A percentile compares a stretch with the other conserved stretches of the same genome.
phyloP scores from a whole-genome alignment of 2,888 invertebrate genomes.

The Branchipolynoe longqiensis region DNA sequence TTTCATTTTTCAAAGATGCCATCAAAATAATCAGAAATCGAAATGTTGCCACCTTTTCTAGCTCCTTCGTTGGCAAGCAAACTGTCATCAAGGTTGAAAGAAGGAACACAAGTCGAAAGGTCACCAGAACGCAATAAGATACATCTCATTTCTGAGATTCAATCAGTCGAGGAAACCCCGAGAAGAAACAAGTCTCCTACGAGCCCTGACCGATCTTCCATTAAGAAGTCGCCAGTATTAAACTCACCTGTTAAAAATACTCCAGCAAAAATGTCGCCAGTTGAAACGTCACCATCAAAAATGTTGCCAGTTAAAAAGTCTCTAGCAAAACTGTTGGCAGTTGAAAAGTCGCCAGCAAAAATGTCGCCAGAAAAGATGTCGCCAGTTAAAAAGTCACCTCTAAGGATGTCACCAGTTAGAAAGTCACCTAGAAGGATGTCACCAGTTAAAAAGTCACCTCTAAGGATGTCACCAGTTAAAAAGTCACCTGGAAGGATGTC shows the following conservation, averaged over 20 bases:
- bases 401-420: conserved; percentile 17
- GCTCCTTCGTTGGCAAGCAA: conserved; percentile 25
- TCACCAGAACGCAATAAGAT: conserved; percentile 2
- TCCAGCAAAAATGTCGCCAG: conserved; percentile 12
- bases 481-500: too few relatives aligned
- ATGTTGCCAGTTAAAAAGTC: background rate
- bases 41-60: too few relatives aligned
- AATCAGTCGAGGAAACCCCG: background rate
- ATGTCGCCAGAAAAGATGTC: background rate
- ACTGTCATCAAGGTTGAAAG: background rate
- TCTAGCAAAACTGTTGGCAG: background rate
- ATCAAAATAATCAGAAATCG: too few relatives aligned
- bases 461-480: background rate
- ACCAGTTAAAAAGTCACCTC: conserved; percentile 5
- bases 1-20: too few relatives aligned
- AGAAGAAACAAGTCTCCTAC: too few relatives aligned
- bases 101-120: background rate
- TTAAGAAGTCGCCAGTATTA: too few relatives aligned
- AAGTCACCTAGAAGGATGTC: conserved; percentile 1
- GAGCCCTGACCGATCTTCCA: too few relatives aligned
- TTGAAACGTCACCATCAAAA: conserved; percentile 13
- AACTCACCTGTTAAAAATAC: conserved; percentile 66
- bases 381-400: conserved; percentile 21
- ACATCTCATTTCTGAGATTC: background rate
- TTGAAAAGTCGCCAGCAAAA: conserved; percentile 7